These are phyloP conservation scores for Henicopernis longicauda DNA, from an alignment of 2,113 vertebrate genomes.

Conservation along the genomic window DNA sequence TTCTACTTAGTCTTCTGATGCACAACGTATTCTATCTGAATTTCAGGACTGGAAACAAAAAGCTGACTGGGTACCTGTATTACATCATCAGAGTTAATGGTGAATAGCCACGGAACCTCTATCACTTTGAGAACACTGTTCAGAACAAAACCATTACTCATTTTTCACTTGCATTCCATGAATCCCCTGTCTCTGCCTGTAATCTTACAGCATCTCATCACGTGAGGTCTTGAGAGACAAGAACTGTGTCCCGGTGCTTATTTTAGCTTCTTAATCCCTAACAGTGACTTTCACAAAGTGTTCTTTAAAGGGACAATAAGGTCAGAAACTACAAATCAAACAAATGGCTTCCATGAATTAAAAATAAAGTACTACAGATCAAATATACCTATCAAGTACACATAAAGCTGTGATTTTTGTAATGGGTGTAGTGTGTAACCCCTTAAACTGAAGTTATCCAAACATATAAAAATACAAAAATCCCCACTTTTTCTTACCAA, in stretches of 20 bases:
- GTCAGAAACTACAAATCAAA: slow-evolving; percentile 24
- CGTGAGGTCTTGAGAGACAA: slow-evolving; percentile 7
- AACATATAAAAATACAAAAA: neutral
- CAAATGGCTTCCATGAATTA: slow-evolving; percentile 49
- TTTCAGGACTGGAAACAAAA: neutral
- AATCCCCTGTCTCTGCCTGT: neutral
- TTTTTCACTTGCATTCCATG: slow-evolving; percentile 5
- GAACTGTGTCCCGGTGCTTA: slow-evolving; percentile 3
- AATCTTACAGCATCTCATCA: slow-evolving; percentile 27
- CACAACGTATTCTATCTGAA: neutral
- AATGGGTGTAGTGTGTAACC: neutral
- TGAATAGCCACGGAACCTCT: neutral
- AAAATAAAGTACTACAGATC: slow-evolving; percentile 16
- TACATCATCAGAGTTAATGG: neutral
- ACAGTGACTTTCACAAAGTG: slow-evolving; percentile 19
- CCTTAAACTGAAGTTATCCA: neutral
- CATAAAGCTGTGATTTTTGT: neutral
- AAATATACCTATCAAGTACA: neutral
- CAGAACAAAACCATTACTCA: slow-evolving; percentile 52
- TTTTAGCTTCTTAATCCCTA: slow-evolving; percentile 35
- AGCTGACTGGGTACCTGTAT: neutral
- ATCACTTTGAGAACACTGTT: neutral
- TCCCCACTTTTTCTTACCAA: neutral
- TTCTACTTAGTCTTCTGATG: neutral
- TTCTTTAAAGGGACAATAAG: slow-evolving; percentile 12